A percentile compares a stretch with the other conserved stretches of the same genome.
Conservation (phyloP, 1,140 invertebrate species). For the Drosophila willistoni region DNA sequence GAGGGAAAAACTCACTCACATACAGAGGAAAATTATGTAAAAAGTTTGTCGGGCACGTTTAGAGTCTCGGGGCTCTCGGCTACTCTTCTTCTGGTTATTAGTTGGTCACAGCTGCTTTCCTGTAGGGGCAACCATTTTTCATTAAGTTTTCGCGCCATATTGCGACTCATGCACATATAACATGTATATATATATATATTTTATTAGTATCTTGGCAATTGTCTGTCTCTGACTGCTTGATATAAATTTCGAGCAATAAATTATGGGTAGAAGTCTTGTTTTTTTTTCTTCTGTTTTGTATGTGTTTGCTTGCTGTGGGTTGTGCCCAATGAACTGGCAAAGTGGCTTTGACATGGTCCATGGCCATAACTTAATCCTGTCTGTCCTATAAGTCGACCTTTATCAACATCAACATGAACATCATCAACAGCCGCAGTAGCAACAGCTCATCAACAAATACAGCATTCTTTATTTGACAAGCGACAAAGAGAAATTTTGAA, state of each 20-base stretch:
- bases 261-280: conserved; percentile 26
- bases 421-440: background rate
- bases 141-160: conserved; percentile 73
- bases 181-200: conserved; percentile 53
- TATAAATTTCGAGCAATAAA: conserved; percentile 69
- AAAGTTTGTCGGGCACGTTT: conserved; percentile 59
- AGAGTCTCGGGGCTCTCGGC: conserved; percentile 3
- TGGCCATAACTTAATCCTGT: conserved; percentile 53
- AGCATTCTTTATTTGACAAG: conserved; percentile 47
- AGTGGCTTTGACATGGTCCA: conserved; percentile 47
- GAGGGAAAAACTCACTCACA: conserved; percentile 22
- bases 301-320: conserved; percentile 2
- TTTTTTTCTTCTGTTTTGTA: background rate
- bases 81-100: conserved; percentile 50
- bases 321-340: conserved; percentile 55
- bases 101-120: conserved; percentile 63
- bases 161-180: conserved; percentile 46
- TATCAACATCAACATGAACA: conserved; percentile 50
- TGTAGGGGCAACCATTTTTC: conserved; percentile 61
- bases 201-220: conserved; percentile 64
- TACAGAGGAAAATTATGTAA: conserved; percentile 53
- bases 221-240: conserved; percentile 45
- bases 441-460: conserved; percentile 41
- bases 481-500: conserved; percentile 31
- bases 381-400: conserved; percentile 28